Conservation (phyloP, 2,113 vertebrate genomes). For the Tretioscincus oriximinensis region DNA sequence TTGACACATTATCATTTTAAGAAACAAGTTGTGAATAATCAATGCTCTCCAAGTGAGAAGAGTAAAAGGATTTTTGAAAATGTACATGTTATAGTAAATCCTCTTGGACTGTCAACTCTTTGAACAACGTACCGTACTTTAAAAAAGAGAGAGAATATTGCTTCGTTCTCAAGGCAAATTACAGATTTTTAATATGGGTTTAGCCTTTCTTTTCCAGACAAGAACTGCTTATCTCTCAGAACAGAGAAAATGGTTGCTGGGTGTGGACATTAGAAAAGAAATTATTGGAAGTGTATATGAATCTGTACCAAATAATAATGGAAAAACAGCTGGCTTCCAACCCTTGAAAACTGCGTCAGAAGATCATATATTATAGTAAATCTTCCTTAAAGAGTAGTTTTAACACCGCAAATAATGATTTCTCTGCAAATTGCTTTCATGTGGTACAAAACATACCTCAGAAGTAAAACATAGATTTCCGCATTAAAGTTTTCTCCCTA, state of each 20-base stretch:
- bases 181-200: not conserved
- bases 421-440: not conserved
- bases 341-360: not conserved
- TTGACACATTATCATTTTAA: constrained; percentile 16
- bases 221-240: constrained; percentile 3
- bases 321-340: not conserved
- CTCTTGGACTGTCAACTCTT: constrained; percentile 13
- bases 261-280: not conserved
- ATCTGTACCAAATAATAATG: not conserved
- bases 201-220: not conserved
- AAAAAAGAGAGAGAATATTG: not conserved
- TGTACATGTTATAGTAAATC: constrained; percentile 13
- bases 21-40: constrained; percentile 23
- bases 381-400: not conserved
- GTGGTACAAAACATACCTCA: not conserved
- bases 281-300: not conserved
- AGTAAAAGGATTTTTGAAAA: constrained; percentile 10
- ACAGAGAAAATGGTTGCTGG: not conserved
- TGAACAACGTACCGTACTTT: not conserved
- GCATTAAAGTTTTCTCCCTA: not conserved
- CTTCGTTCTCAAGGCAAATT: not conserved
- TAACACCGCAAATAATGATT: not conserved
- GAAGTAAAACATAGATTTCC: not conserved
- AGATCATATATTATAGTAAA: not conserved
- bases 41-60: constrained; percentile 6